These are phyloP conservation scores for Passerina amoena DNA, from an alignment of 2,113 vertebrate genomes.

Conservation along the genomic window DNA sequence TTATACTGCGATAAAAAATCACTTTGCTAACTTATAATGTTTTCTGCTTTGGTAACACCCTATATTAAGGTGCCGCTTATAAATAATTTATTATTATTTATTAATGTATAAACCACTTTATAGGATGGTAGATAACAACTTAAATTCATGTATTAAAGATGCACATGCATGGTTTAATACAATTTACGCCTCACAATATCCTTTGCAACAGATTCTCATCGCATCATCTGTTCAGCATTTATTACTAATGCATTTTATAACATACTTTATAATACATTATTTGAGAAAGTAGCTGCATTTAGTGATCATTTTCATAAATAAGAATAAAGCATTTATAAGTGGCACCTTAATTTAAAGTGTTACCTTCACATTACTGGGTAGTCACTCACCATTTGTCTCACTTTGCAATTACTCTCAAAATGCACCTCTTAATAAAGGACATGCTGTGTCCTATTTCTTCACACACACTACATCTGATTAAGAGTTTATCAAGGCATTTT, in stretches of 20 bases:
- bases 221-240: conserved; percentile 79
- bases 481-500: conserved; percentile 76
- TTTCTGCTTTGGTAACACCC: conserved; percentile 75
- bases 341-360: conserved; percentile 81
- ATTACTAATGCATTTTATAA: conserved; percentile 84
- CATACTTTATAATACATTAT: conserved; percentile 78
- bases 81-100: conserved; percentile 82
- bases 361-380: conserved; percentile 75
- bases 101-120: conserved; percentile 79
- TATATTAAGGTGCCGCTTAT: conserved; percentile 79
- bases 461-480: conserved; percentile 68
- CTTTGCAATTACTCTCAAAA: conserved; percentile 74
- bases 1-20: conserved; percentile 76
- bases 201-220: conserved; percentile 77
- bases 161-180: conserved; percentile 78
- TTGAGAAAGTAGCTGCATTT: conserved; percentile 79
- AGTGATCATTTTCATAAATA: conserved; percentile 83
- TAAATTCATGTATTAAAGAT: conserved; percentile 85
- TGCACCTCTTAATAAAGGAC: conserved; percentile 79
- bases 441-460: conserved; percentile 69
- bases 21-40: conserved; percentile 75
- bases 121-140: conserved; percentile 77
- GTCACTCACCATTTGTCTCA: conserved; percentile 73
- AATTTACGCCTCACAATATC: conserved; percentile 80
- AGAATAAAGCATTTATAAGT: conserved; percentile 80